phyloP scores from a whole-genome alignment of 2,113 vertebrate genomes.

The Myodes glareolus region DNA sequence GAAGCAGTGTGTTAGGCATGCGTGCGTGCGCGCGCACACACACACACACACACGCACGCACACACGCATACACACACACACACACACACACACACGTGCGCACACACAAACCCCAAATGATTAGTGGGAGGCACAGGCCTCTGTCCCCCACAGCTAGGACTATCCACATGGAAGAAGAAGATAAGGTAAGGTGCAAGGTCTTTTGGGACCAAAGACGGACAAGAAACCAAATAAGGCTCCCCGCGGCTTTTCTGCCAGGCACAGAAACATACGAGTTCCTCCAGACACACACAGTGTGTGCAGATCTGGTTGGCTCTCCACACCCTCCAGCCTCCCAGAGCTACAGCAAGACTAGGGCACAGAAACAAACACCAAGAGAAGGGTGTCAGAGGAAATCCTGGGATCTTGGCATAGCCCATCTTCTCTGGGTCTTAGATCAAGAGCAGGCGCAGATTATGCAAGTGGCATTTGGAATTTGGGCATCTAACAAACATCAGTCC shows the following conservation, averaged over 20 bases:
- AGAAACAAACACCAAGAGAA: neutral
- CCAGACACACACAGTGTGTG: accelerated
- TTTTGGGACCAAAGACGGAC: neutral
- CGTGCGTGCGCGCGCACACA: too few species aligned
- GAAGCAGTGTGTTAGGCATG: accelerated
- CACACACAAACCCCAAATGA: neutral
- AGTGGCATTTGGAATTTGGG: accelerated
- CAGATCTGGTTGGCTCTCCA: neutral
- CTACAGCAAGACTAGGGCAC: neutral
- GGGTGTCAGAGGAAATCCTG: neutral
- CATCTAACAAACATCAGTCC: neutral
- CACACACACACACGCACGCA: neutral
- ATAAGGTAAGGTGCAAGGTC: neutral
- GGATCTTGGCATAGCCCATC: neutral
- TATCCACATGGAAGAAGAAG: neutral
- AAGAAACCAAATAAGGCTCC: neutral
- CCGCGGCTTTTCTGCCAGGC: neutral
- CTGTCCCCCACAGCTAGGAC: neutral
- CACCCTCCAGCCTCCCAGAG: neutral
- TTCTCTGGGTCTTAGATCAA: neutral
- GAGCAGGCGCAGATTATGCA: neutral
- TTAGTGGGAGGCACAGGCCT: neutral
- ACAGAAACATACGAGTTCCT: neutral
- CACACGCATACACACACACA: neutral
- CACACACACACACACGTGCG: neutral